A percentile compares a stretch with the other conserved stretches of the same genome.
phyloP scores from a whole-genome alignment of 2,113 vertebrate species.

The Phyllopteryx taeniolatus region DNA sequence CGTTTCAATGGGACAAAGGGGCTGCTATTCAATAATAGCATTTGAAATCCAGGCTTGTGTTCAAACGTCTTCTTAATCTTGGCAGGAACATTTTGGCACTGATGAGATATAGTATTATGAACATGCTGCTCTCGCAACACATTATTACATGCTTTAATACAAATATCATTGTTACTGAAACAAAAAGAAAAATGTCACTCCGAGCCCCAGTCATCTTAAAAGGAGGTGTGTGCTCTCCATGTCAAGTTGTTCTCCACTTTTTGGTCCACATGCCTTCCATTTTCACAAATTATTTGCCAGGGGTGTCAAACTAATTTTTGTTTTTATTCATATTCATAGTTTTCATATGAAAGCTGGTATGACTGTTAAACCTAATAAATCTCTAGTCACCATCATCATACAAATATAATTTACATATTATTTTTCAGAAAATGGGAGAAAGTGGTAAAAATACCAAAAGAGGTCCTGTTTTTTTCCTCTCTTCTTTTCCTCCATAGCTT shows the following conservation, averaged over 20 bases:
- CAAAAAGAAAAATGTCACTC: not conserved
- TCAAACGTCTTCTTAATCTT: constrained; percentile 41
- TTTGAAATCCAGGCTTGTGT: constrained; percentile 40
- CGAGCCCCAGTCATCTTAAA: constrained; percentile 2
- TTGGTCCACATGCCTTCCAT: constrained; percentile 5
- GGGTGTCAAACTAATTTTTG: constrained; percentile 1
- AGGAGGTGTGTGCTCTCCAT: constrained; percentile 12
- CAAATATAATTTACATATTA: too few species aligned
- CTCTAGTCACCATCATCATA: not conserved
- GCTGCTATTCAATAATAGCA: constrained; percentile 20
- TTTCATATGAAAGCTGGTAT: not conserved
- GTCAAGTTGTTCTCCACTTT: not conserved
- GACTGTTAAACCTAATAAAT: not conserved
- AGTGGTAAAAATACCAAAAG: too few species aligned
- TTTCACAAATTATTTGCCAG: constrained; percentile 9
- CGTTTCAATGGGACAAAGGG: constrained; percentile 32
- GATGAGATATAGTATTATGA: constrained; percentile 24
- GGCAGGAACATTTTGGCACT: constrained; percentile 38
- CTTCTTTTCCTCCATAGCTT: too few species aligned
- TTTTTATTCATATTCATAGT: not conserved
- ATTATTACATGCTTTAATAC: constrained; percentile 24
- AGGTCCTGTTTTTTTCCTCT: too few species aligned
- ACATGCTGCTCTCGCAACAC: constrained; percentile 7
- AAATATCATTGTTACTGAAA: constrained; percentile 10
- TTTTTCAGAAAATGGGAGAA: too few species aligned